These are phyloP conservation scores for Myotis yumanensis DNA, from an alignment of 2,113 vertebrate species.

Conservation along the genomic window DNA sequence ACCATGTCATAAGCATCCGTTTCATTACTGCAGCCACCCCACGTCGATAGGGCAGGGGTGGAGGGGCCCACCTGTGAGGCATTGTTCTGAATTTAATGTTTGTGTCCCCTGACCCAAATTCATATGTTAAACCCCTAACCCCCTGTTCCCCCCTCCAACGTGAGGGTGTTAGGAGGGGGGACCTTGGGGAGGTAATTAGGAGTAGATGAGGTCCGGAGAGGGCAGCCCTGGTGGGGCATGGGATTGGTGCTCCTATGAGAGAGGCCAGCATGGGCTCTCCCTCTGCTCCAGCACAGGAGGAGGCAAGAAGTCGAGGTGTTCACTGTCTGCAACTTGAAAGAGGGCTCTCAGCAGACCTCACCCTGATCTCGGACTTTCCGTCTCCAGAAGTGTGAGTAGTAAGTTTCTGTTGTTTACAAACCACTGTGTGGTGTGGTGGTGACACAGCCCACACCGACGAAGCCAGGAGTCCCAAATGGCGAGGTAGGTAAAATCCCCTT, in stretches of 20 bases:
- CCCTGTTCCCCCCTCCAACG: no score
- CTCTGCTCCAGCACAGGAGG: neutral
- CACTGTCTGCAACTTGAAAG: neutral
- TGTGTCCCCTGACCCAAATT: neutral
- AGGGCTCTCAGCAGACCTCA: neutral
- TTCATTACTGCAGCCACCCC: neutral
- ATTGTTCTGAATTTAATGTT: neutral
- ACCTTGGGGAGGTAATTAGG: neutral
- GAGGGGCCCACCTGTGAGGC: neutral
- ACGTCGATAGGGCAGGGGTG: no score
- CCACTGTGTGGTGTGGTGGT: neutral
- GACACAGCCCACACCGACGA: neutral
- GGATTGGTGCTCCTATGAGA: neutral
- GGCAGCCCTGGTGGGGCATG: neutral
- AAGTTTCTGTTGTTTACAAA: neutral
- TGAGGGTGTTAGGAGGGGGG: neutral
- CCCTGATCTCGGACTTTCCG: neutral
- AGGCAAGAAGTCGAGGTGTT: neutral
- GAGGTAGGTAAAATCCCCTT: neutral
- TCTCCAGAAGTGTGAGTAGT: neutral
- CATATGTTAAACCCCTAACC: neutral
- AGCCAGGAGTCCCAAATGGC: neutral
- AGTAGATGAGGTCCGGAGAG: neutral
- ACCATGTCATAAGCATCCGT: neutral
- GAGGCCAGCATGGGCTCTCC: neutral